Conservation (phyloP, 1,140 invertebrate species). For the Trichoplusia ni region DNA sequence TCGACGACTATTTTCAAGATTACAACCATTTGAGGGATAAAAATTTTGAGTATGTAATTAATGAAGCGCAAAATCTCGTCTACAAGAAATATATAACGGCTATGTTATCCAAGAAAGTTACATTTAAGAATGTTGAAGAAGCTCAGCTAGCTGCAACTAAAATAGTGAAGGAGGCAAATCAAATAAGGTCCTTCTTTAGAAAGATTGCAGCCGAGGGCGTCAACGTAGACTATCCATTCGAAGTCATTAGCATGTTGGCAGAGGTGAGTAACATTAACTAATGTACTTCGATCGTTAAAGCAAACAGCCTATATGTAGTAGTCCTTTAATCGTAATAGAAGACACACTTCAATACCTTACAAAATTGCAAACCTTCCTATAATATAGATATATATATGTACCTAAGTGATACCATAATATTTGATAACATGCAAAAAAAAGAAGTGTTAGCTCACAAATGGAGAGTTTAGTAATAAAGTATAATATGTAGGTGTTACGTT, state of each 20-base stretch:
- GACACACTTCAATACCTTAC: no score
- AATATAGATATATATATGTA: no score
- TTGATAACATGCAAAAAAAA: no score
- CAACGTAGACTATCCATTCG: slow-evolving; percentile 89
- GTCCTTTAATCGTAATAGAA: no score
- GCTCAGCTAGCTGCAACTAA: slow-evolving; percentile 91
- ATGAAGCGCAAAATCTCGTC: slow-evolving; percentile 91
- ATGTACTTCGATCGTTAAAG: no score
- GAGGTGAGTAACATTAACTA: no score
- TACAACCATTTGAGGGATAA: slow-evolving; percentile 93
- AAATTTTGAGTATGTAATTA: slow-evolving; percentile 94
- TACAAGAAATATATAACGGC: slow-evolving; percentile 94
- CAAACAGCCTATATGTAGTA: no score
- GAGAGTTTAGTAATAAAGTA: background rate
- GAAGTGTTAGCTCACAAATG: no score
- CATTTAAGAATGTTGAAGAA: slow-evolving; percentile 91
- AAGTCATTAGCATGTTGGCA: slow-evolving; percentile 90
- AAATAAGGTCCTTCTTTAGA: slow-evolving; percentile 90
- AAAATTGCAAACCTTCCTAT: no score
- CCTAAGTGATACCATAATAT: no score
- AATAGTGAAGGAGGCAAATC: slow-evolving; percentile 91
- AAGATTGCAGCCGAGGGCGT: slow-evolving; percentile 87
- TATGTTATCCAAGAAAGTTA: slow-evolving; percentile 91
- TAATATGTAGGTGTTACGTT: slow-evolving; percentile 83
- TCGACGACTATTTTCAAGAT: slow-evolving; percentile 97